Evolutionary conservation across 2,797 vertebrate genomes (phyloP), one percentile per base, ranked within the genome.

Genomic region (Buceros bicornis): DNA sequence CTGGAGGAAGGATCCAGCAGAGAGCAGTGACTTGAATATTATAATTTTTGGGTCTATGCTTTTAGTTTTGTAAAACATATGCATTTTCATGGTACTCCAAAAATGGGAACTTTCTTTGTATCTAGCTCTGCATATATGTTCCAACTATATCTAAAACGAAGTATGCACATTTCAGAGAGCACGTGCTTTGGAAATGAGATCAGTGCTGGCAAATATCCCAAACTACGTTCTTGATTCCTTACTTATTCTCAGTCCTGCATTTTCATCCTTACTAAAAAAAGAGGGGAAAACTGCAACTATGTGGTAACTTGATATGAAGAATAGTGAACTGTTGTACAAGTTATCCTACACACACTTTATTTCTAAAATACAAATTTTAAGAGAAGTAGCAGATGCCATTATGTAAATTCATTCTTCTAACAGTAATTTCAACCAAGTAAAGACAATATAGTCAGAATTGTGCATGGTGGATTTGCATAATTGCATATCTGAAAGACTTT

Each of bases 361-460:
- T 91, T 87, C 91, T 77, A n/a, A 91, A 96, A 85, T 67, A 64
- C 4, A 58, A 69, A 56, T 67, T 70, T 5, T 93, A 81, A 93
- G 47, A 53, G 13, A 33, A 97, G 28, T 60, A 78, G 64, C 71
- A 91, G 80, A n/a, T 91, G n/a, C 18, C 67, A 40, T 88, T 84
- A 56, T 58, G 56, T 83, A 87, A 85, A 87, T 91, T 77, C 37
- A 35, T 79, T 90, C 33, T 43, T 94, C 54, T 50, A 54, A 89
- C 29, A 91, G 67, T 82, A 64, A 73, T 64, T 76, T 87, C 65
- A 92, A 48, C 87, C 77, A 50, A 53, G 29, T 65, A 78, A 74
- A 93, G 69, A 89, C 71, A 69, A 85, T 82, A 78, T 19, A 82
- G 84, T 87, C 82, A 65, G 47, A 93, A 47, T 25, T 69, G 5